Base-by-base conservation (phyloP, 2,888 invertebrate genomes). In the Ernsta delagoae region DNA sequence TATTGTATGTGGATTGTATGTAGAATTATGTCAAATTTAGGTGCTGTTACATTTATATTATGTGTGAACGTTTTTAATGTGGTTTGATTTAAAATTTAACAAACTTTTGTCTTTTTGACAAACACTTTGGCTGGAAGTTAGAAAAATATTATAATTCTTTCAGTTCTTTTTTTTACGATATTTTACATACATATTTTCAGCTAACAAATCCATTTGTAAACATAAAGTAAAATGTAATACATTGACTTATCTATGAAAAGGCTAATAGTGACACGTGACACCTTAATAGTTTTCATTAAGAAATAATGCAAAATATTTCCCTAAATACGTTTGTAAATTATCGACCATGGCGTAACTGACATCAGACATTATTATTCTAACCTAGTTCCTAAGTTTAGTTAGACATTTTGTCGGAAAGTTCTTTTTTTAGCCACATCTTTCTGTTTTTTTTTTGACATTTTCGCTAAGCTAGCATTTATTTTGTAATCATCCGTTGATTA, bases 331-430 rank as follows among this genome's bases (percentile, higher is more conserved):
- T 48, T 48, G 5, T 48, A 4, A 57, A 36, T 59, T 59, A 39
- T 8, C 39, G 1, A 34, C 24, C 24, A 39, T 41, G 50, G 5
- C 12, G 39, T 59, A 39, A 41, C 59, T 31, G 31, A 53, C 65
- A 67, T 34, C 43, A 43, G 53, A 88, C 85, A 87, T 72, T 69
- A 50, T 70, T 69, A 48, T 86, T 88, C 85, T 87, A 82, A 85
- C 80, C 75, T 88, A 87, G 83, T 72, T 77, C 75, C 73, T 88
- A 87, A 85, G 86, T 80, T 83, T 84, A 86, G 83, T 82, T 88
- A 85, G 43, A 67, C 34, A 56, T 67, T 61, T 56, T 62, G 56
- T 67, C 56, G 9, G 34, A 64, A 63, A 31, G 43, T 80, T 81
- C 6, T 83, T 80, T 83, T 82, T 63, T 59, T 50, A 57, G 48